Evolutionary conservation across 2,113 vertebrate genomes (phyloP).

Genomic region (Microcebus jonahi): DNA sequence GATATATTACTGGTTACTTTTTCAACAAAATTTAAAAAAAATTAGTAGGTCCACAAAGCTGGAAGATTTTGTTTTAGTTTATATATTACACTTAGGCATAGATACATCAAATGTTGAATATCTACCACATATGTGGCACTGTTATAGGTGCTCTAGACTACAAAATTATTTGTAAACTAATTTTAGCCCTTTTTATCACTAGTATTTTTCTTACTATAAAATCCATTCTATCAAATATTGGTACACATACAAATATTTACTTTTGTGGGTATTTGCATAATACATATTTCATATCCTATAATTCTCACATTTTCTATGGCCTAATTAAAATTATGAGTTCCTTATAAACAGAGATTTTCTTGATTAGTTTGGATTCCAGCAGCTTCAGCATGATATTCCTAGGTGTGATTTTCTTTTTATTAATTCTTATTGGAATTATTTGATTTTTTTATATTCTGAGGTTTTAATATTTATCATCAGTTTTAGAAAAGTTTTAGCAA

Average conservation of each 20-base stretch:
- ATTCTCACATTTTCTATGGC: background rate
- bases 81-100: background rate
- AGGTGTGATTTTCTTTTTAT: background rate
- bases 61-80: background rate
- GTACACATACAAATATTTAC: background rate
- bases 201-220: background rate
- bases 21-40: background rate
- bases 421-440: background rate
- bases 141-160: background rate
- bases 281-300: background rate
- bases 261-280: background rate
- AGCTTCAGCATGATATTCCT: background rate
- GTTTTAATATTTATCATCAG: background rate
- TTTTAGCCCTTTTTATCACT: background rate
- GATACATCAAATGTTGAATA: background rate
- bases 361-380: background rate
- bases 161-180: background rate
- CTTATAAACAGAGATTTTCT: background rate
- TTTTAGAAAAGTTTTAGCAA: background rate
- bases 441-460: too few species aligned
- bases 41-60: background rate
- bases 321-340: background rate
- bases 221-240: background rate
- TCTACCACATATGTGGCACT: background rate
- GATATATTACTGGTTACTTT: background rate